Evolutionary conservation across 2,888 invertebrate genomes (phyloP).

Genomic region (Hirtodrosophila cameraria): DNA sequence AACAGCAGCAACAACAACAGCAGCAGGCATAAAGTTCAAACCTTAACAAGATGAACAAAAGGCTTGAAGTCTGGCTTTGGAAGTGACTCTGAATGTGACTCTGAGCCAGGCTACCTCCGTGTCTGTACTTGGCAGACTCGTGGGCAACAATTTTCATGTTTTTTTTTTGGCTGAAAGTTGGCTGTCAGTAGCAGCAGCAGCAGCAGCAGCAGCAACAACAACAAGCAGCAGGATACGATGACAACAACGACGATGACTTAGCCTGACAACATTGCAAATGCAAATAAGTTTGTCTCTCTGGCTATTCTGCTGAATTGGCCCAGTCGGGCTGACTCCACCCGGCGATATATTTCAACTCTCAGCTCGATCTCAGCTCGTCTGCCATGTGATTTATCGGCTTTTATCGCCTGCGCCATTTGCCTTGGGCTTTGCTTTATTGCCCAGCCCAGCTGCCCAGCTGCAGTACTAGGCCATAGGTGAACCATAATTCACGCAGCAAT

Average conservation of each 20-base stretch:
- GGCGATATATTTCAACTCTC: too few species aligned
- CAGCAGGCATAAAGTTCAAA: conserved; percentile 75
- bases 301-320: conserved; percentile 67
- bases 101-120: conserved; percentile 14
- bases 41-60: conserved; percentile 77
- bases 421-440: conserved; percentile 23
- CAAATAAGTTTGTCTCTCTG: conserved; percentile 68
- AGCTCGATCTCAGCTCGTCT: conserved; percentile 6
- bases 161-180: conserved; percentile 25
- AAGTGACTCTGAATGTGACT: conserved; percentile 4
- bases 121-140: conserved; percentile 74
- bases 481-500: conserved; percentile 56
- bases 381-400: conserved; percentile 63
- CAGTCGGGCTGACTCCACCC: conserved; percentile 36
- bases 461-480: conserved; percentile 63
- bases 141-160: conserved; percentile 81
- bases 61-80: conserved; percentile 29
- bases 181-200: conserved; percentile 64
- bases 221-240: conserved; percentile 16
- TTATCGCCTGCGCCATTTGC: conserved; percentile 64
- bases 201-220: conserved; percentile 20
- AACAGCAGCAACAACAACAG: conserved; percentile 16
- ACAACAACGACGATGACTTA: conserved; percentile 40
- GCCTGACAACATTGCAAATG: conserved; percentile 59
- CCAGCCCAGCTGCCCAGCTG: conserved; percentile 20